These are phyloP conservation scores for Vombatus ursinus DNA, from an alignment of 2,113 vertebrate genomes.

Conservation along the genomic window DNA sequence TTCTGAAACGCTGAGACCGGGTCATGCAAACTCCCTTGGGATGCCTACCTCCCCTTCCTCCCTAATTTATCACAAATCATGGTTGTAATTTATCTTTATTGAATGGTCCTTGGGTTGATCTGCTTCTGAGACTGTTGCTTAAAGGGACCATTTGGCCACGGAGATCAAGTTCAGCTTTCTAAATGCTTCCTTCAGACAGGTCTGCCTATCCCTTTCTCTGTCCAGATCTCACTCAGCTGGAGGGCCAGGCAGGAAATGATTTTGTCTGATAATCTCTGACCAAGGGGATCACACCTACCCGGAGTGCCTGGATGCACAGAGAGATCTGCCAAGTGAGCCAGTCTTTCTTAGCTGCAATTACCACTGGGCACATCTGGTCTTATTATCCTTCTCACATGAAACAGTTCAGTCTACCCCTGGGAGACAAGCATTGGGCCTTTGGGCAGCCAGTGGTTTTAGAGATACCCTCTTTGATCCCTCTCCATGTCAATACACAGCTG, in stretches of 20 bases:
- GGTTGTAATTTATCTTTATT: background rate
- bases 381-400: background rate
- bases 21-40: background rate
- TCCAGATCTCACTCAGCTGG: background rate
- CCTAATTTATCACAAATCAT: background rate
- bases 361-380: background rate
- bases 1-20: background rate
- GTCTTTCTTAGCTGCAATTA: background rate
- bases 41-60: background rate
- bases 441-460: background rate
- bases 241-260: background rate
- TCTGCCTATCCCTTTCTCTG: background rate
- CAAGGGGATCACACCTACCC: background rate
- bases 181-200: background rate
- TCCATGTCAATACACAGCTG: slow-evolving; percentile 36
- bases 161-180: background rate
- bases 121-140: background rate
- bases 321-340: background rate
- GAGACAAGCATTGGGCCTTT: background rate
- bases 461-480: background rate
- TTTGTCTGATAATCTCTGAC: background rate
- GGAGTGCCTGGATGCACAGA: background rate
- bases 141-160: background rate
- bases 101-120: background rate
- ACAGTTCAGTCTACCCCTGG: background rate